Base-by-base conservation (phyloP, 64 coral and sea anemone genomes). In the Montipora cactus region DNA sequence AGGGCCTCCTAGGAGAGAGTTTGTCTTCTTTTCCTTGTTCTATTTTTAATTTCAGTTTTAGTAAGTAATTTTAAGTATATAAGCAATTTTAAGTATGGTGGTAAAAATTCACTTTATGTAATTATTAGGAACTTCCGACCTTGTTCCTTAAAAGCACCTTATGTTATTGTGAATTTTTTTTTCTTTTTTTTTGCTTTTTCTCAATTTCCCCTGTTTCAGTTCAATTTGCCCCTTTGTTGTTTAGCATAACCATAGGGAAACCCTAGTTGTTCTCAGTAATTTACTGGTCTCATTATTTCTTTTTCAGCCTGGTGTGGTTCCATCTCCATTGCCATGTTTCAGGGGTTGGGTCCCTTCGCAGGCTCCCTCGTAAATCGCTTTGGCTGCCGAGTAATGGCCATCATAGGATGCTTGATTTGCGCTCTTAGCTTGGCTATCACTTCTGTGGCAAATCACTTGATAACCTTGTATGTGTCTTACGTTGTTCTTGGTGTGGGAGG, bases 251-350 rank as follows among this genome's bases (percentile, higher is more conserved):
- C 1, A 37, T 2, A 1, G 37, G 37, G 37, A 11, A 8, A 5
- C 13, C 14, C 14, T 64, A 1, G 61, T 64, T 14, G 61, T 64
- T 76, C 9, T 15, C 8, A 8, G 28, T 28, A 76, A 76, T 55
- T 23, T 55, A 57, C n/a, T 7, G 7, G 15, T 64, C 9, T 4
- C 37, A 1, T 64, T 64, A 15, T 49, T 80, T 20, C 14, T 19
- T 83, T 84, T 84, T 8, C 49, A 92, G 90, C 90, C 6, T 92
- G 79, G 90, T 57, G 84, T n/a, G 90, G 90, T 19, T 92, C 90
- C 12, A 18, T 92, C 18, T 70, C 90, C 13, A 85, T 92, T 46
- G 49, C 79, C 22, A 73, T 85, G 15, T 55, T 50, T 6, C 45
- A 76, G n/a, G 58, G 74, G 10, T 85, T 61, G 44, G 80, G 80